A percentile compares a stretch with the other conserved stretches of the same genome.
These are phyloP conservation scores for Myripristis murdjan DNA, from an alignment of 2,797 vertebrate species.

Conservation along the genomic window DNA sequence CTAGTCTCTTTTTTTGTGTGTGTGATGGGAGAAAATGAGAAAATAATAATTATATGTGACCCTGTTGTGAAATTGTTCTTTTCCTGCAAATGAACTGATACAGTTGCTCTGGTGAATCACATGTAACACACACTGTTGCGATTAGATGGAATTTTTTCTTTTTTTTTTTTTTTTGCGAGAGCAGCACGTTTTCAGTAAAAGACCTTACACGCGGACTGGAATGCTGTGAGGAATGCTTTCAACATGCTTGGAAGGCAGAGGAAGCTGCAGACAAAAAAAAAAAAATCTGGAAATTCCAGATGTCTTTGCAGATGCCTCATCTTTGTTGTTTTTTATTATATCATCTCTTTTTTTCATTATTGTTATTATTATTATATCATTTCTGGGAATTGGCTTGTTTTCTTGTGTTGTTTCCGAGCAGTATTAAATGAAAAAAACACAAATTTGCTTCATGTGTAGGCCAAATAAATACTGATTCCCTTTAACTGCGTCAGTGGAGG, in stretches of 20 bases:
- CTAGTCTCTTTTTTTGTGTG: too few relatives aligned
- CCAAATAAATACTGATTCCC: neutral
- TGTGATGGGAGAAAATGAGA: too few relatives aligned
- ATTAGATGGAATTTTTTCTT: neutral
- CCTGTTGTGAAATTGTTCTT: too few relatives aligned
- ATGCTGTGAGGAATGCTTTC: conserved; percentile 32
- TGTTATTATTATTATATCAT: too few relatives aligned
- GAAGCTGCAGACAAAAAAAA: neutral
- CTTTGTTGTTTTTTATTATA: too few relatives aligned
- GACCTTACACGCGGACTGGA: conserved; percentile 11
- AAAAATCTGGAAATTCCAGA: conserved; percentile 24
- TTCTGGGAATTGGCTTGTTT: conserved; percentile 30
- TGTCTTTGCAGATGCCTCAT: too few relatives aligned
- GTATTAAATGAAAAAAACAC: conserved; percentile 5
- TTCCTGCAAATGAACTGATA: too few relatives aligned
- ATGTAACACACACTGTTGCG: neutral
- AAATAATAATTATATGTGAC: too few relatives aligned
- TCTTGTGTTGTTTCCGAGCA: conserved; percentile 47
- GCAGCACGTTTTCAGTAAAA: conserved; percentile 21
- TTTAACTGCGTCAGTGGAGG: conserved; percentile 21
- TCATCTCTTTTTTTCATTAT: too few relatives aligned
- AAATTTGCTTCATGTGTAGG: neutral
- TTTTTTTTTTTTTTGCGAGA: conserved; percentile 15
- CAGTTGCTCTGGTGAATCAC: conserved; percentile 22
- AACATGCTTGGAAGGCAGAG: conserved; percentile 10